phyloP scores from a whole-genome alignment of 2,113 vertebrate genomes.

The Stegastes partitus region DNA sequence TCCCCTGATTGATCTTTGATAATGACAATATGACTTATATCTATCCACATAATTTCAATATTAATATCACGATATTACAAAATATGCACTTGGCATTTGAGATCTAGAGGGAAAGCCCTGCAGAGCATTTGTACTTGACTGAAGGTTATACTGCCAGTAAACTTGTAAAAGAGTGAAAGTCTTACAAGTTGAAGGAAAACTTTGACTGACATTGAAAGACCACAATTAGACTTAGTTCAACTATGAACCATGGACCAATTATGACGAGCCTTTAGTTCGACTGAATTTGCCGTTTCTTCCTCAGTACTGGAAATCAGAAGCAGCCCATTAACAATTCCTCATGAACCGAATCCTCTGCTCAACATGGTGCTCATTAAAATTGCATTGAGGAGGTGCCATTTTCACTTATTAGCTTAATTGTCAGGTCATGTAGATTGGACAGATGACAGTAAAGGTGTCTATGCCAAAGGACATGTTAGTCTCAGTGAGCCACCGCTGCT shows the following conservation, averaged over 20 bases:
- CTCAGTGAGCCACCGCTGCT: conserved; percentile 54
- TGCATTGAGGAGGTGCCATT: conserved; percentile 80
- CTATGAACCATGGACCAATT: conserved; percentile 44
- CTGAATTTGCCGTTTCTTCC: conserved; percentile 58
- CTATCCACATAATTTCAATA: too few relatives aligned
- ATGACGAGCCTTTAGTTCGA: conserved; percentile 58
- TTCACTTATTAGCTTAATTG: conserved; percentile 84
- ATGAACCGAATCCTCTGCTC: conserved; percentile 64
- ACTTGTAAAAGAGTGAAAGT: conserved; percentile 10
- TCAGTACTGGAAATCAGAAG: conserved; percentile 58
- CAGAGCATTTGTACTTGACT: background rate
- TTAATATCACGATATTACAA: background rate
- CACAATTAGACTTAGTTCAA: conserved; percentile 38
- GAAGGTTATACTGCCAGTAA: background rate
- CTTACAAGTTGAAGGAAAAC: conserved; percentile 10
- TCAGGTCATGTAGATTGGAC: conserved; percentile 80
- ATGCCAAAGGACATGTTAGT: conserved; percentile 75
- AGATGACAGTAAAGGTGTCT: conserved; percentile 79
- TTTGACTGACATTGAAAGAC: conserved; percentile 48
- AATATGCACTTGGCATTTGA: background rate
- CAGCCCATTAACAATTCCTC: conserved; percentile 69
- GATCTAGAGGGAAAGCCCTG: background rate
- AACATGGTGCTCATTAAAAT: conserved; percentile 82
- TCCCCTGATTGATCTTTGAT: too few relatives aligned
- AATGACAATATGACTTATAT: too few relatives aligned